These are phyloP conservation scores for Hassar affinis DNA, from an alignment of 2,113 vertebrate species.

Conservation along the genomic window DNA sequence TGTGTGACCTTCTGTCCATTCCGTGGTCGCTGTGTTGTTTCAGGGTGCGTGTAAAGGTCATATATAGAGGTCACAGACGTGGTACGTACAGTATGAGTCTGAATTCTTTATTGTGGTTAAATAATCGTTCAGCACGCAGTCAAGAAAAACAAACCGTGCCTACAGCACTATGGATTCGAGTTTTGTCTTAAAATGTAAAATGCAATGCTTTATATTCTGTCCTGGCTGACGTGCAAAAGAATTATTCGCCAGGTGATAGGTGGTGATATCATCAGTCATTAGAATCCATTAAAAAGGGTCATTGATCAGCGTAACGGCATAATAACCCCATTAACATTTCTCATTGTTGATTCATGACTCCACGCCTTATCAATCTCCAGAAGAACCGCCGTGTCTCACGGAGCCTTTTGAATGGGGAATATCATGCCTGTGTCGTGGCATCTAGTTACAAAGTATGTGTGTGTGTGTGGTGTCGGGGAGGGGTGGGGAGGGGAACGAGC, in stretches of 20 bases:
- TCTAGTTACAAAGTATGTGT: slow-evolving; percentile 53
- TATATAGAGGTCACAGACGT: neutral
- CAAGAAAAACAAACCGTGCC: too few relatives aligned
- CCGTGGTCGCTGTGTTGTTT: too few relatives aligned
- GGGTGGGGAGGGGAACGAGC: slow-evolving; percentile 25
- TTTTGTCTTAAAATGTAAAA: neutral
- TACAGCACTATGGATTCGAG: neutral
- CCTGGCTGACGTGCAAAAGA: slow-evolving; percentile 10
- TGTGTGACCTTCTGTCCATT: too few relatives aligned
- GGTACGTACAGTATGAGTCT: neutral
- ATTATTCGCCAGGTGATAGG: slow-evolving; percentile 18
- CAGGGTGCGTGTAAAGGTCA: too few relatives aligned
- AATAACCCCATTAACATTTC: slow-evolving; percentile 55
- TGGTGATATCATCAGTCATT: slow-evolving; percentile 42
- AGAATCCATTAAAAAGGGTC: slow-evolving; percentile 33
- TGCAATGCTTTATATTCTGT: neutral
- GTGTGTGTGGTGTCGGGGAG: slow-evolving; percentile 28
- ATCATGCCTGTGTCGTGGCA: slow-evolving; percentile 52
- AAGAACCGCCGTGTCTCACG: neutral
- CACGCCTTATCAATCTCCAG: slow-evolving; percentile 52
- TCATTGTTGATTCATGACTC: slow-evolving; percentile 48
- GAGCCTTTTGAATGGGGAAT: slow-evolving; percentile 39
- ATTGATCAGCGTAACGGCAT: slow-evolving; percentile 48
- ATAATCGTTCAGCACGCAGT: neutral
- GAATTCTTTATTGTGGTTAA: neutral